phyloP scores from a whole-genome alignment of 2,888 invertebrate species.

The Lamellibrachia satsuma region DNA sequence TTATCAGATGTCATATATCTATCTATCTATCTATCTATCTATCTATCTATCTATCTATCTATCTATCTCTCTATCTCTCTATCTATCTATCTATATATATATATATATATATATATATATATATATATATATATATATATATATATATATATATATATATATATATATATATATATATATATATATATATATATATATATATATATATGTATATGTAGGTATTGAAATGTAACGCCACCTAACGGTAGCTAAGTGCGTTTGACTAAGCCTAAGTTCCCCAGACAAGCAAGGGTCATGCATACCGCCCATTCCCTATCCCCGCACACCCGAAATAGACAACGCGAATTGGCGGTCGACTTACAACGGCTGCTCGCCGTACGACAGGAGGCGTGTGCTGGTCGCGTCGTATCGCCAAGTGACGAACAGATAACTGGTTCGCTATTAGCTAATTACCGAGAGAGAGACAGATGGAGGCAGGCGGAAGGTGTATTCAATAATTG shows the following conservation, averaged over 20 bases:
- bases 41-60: no score
- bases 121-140: no score
- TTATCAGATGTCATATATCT: no score
- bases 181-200: no score
- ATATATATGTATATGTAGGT: background rate
- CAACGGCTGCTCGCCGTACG: background rate
- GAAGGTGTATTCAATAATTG: conserved; percentile 13
- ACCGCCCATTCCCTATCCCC: background rate
- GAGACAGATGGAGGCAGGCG: background rate
- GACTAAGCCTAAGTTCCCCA: background rate
- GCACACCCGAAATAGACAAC: background rate
- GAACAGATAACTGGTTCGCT: background rate
- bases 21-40: no score
- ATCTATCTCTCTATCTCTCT: no score
- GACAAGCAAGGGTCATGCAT: background rate
- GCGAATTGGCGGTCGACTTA: background rate
- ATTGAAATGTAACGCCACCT: background rate
- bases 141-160: no score
- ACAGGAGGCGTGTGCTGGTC: background rate
- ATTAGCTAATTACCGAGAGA: background rate
- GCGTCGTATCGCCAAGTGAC: background rate
- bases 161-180: no score
- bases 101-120: no score
- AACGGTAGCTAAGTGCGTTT: background rate
- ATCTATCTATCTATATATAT: no score